Base-by-base conservation (phyloP, 1,140 invertebrate species). In the Hermatobates lingyangjiaoensis region DNA sequence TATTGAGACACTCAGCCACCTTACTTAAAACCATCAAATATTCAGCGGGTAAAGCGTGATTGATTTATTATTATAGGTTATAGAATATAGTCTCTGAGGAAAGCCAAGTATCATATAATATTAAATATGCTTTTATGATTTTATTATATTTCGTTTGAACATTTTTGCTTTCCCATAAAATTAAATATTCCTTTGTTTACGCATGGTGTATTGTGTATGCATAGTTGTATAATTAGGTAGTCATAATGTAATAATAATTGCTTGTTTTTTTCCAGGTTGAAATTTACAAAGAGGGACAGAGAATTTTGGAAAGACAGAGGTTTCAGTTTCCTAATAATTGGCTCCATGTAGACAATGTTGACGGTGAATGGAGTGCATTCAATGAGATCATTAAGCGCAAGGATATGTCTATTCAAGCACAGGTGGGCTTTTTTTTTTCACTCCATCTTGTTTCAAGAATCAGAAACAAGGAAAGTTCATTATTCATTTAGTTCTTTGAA, bases 301-400 rank as follows among this genome's bases (percentile, higher is more conserved):
- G 91, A 34, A 94, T 99, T 59, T 68, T 99, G 38, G 93, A 97
- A 66, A 71, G 92, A 44, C 94, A 98, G 64, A 76, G 91, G 53
- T 98, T 98, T 75, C 93, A 98, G 67, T 98, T 98, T 67, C 95
- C 94, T 21, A 79, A 79, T 34, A 80, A 79, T 58, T 99, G 96
- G 96, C 69, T 98, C 23, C 94, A 99, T 62, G 93, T 96, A 44
- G 96, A 99, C 65, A 96, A 98, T 63, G 88, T 99, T 56, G 94
- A 98, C 68, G 95, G 95, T 1, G 96, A 99, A 75, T 99, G 96
- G 96, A 85, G 87, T 48, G 94, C 96, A 0, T 97, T 99, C 62
- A 94, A 91, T 66, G 95, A 99, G 70, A 98, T 99, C 48, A 92
- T 99, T 61, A 90, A 92, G 61, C 75, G 95, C 24, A 98, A 98